Conservation (phyloP, 2,113 vertebrate genomes). For the Neolamprologus cancellatus region DNA sequence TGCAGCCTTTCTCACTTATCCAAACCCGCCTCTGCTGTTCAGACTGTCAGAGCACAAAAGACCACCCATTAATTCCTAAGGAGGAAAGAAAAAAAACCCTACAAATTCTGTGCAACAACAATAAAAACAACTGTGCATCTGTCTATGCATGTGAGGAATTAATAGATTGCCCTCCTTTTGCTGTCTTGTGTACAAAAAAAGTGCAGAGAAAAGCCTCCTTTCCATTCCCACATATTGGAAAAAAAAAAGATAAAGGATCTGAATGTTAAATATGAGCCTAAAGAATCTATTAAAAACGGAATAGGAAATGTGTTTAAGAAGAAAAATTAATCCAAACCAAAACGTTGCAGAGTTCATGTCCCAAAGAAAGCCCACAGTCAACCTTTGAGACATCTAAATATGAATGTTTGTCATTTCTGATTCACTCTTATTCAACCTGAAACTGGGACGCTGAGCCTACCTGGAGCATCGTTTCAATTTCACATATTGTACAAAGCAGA, state of each 20-base stretch:
- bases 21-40: not conserved
- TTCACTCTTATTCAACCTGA: conserved; percentile 9
- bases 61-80: conserved; percentile 10
- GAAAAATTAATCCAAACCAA: not conserved
- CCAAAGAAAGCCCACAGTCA: not conserved
- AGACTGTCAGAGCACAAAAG: conserved; percentile 9
- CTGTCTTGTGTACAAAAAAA: conserved; percentile 8
- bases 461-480: conserved; percentile 18
- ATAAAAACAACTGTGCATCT: not conserved
- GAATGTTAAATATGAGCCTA: not conserved
- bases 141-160: not conserved
- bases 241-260: not conserved
- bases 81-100: not conserved
- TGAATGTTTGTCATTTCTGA: not conserved
- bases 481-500: conserved; percentile 60
- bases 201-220: conserved; percentile 22
- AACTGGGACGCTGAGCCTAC: not conserved
- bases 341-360: not conserved
- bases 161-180: not conserved
- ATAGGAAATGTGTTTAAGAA: not conserved
- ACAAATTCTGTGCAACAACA: conserved; percentile 29
- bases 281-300: not conserved
- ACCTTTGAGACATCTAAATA: not conserved
- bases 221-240: not conserved
- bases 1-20: not conserved